A percentile compares a stretch with the other conserved stretches of the same genome.
Conservation (phyloP, 2,113 vertebrate genomes). For the Meleagris gallopavo region DNA sequence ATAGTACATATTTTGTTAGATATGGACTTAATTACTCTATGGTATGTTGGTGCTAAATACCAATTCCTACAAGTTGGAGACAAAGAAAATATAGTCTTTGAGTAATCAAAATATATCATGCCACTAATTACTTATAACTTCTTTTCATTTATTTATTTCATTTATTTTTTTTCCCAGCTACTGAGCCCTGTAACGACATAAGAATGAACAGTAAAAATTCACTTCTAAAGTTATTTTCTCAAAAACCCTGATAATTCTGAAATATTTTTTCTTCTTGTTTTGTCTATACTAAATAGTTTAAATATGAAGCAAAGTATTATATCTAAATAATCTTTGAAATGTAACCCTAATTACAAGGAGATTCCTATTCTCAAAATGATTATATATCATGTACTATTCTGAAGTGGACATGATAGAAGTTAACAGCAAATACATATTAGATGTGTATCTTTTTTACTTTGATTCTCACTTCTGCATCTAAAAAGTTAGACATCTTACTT, state of each 20-base stretch:
- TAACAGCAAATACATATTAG: neutral
- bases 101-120: neutral
- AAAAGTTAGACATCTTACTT: neutral
- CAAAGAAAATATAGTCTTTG: neutral
- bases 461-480: neutral
- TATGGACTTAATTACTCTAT: neutral
- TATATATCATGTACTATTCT: neutral
- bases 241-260: neutral
- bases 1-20: neutral
- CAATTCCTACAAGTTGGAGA: neutral
- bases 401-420: neutral
- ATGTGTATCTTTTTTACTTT: neutral
- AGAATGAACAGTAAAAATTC: neutral
- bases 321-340: neutral
- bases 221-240: neutral
- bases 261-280: neutral
- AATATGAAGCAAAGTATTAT: neutral
- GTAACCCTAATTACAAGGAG: neutral
- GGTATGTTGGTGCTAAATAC: neutral
- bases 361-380: neutral
- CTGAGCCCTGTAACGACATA: neutral
- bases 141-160: neutral
- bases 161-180: neutral
- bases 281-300: neutral
- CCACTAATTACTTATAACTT: neutral